A percentile compares a stretch with the other conserved stretches of the same genome.
phyloP scores from a whole-genome alignment of 2,888 invertebrate species.

The Erebia epiphron region DNA sequence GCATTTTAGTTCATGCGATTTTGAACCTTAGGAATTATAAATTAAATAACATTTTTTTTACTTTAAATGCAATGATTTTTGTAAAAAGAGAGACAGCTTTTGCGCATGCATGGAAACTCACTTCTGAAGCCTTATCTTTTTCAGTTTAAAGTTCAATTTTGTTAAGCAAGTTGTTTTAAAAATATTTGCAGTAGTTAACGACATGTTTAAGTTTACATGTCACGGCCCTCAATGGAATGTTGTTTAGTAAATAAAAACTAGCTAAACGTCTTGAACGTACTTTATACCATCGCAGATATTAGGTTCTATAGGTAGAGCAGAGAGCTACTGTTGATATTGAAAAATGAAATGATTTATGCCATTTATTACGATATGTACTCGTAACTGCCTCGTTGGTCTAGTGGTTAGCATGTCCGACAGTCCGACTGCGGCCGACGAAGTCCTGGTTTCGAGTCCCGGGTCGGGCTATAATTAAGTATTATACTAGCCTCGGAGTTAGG shows the following conservation, averaged over 20 bases:
- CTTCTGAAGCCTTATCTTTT: conserved; percentile 21
- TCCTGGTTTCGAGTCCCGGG: no score
- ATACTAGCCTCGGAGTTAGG: no score
- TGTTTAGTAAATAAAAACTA: conserved; percentile 45
- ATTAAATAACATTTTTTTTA: conserved; percentile 32
- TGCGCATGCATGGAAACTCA: conserved; percentile 29
- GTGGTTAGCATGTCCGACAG: no score
- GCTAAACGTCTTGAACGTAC: no score
- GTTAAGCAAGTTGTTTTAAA: conserved; percentile 25
- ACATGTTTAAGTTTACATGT: conserved; percentile 45
- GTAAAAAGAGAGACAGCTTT: conserved; percentile 36
- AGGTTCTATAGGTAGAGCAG: no score
- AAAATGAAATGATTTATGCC: no score
- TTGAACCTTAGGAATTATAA: conserved; percentile 44
- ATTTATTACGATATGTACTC: no score
- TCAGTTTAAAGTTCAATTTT: conserved; percentile 20
- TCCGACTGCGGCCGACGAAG: no score
- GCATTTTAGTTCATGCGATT: conserved; percentile 41
- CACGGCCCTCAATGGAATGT: conserved; percentile 43
- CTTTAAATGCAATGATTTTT: conserved; percentile 20
- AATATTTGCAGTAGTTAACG: conserved; percentile 31
- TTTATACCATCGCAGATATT: no score
- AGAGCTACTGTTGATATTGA: no score
- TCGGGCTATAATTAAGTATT: no score
- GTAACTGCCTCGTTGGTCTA: no score